Conservation (phyloP, 2,113 vertebrate species). For the Anhinga anhinga region DNA sequence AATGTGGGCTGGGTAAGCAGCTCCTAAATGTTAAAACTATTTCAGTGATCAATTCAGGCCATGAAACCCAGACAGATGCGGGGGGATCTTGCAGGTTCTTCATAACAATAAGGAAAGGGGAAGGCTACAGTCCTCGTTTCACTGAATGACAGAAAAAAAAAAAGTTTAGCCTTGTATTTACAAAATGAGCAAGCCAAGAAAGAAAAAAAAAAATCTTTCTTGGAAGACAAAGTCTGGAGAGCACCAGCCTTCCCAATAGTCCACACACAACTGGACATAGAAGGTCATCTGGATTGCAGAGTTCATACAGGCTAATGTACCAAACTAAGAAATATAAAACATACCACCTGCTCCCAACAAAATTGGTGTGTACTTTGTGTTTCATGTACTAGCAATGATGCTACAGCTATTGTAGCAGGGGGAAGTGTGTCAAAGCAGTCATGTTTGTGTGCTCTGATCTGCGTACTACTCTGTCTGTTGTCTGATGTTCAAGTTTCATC, state of each 20-base stretch:
- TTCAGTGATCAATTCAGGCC: not conserved
- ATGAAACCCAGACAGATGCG: not conserved
- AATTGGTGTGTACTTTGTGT: not conserved
- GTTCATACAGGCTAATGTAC: rapidly evolving
- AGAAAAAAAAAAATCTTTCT: not conserved
- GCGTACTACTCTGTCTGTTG: not conserved
- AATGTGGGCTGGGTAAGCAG: not conserved
- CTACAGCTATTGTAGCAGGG: not conserved
- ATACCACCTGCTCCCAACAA: no score
- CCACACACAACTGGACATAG: not conserved
- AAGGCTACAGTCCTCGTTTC: not conserved
- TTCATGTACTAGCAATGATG: not conserved
- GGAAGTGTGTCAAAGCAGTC: not conserved
- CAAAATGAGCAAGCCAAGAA: not conserved
- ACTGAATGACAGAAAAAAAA: not conserved
- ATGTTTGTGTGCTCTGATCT: not conserved
- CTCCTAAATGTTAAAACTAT: not conserved
- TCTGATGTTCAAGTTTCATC: slow-evolving; percentile 44
- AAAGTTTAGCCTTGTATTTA: not conserved
- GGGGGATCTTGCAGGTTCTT: not conserved
- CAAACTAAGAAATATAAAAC: not conserved
- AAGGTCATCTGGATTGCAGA: not conserved
- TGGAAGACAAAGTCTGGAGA: not conserved
- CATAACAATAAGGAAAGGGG: not conserved
- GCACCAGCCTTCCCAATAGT: not conserved